phyloP scores from a whole-genome alignment of 2,888 invertebrate genomes.

The Leucoma salicis region DNA sequence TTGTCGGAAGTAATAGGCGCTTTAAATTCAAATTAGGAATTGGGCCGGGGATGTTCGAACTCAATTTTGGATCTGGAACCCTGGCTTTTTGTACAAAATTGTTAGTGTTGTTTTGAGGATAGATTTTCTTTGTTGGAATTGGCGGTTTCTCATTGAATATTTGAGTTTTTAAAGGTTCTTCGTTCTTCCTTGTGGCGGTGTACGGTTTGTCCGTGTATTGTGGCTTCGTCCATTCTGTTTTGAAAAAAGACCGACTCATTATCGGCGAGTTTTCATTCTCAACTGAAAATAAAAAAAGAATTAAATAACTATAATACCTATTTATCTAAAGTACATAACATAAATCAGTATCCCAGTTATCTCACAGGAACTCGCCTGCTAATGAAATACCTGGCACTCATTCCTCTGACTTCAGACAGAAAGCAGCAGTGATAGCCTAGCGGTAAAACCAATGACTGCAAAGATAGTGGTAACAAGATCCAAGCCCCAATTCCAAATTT shows the following conservation, averaged over 20 bases:
- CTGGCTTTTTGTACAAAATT: background rate
- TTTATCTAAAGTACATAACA: too few species aligned
- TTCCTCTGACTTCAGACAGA: too few species aligned
- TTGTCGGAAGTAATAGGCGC: constrained; percentile 19
- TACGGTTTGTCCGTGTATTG: constrained; percentile 23
- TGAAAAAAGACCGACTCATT: constrained; percentile 22
- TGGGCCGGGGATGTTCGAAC: background rate
- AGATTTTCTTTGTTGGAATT: background rate
- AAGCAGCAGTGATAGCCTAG: too few species aligned
- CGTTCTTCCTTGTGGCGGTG: constrained; percentile 1
- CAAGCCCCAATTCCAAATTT: too few species aligned
- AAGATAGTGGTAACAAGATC: too few species aligned
- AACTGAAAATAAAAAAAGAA: constrained; percentile 19
- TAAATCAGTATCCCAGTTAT: too few species aligned
- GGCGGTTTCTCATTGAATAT: background rate
- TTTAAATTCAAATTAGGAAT: constrained; percentile 18
- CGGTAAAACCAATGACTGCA: too few species aligned
- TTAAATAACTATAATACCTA: too few species aligned
- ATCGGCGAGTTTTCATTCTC: constrained; percentile 22
- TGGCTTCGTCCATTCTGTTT: constrained; percentile 31
- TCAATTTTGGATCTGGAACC: background rate
- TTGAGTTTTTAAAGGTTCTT: background rate
- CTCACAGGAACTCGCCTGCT: too few species aligned
- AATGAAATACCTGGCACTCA: too few species aligned
- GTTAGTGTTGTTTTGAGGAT: background rate